Percentiles rank a stretch among this genome's conserved stretches.
Conservation (phyloP, 2,797 vertebrate species). For the Decapterus maruadsi region DNA sequence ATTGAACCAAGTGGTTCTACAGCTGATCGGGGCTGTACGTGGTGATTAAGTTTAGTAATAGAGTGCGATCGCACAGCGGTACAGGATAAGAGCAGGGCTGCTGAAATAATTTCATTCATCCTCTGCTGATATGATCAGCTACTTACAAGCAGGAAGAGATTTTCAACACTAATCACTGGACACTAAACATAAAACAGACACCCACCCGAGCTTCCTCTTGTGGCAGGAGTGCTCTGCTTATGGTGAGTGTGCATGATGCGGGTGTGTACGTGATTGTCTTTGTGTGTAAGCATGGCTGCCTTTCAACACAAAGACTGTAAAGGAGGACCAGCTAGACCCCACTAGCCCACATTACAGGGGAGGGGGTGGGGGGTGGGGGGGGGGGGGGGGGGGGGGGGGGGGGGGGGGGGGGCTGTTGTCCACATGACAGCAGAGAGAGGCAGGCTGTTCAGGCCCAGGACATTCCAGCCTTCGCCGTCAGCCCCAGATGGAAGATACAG, state of each 20-base stretch:
- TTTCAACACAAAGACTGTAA: constrained; percentile 49
- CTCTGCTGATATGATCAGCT: constrained; percentile 55
- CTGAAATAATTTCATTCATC: constrained; percentile 53
- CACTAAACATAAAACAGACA: constrained; percentile 66
- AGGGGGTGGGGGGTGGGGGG: no score
- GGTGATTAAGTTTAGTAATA: constrained; percentile 35
- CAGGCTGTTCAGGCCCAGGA: constrained; percentile 79
- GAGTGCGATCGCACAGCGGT: constrained; percentile 36
- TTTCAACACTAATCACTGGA: constrained; percentile 72
- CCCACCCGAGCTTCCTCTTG: constrained; percentile 62
- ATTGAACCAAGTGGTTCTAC: neutral
- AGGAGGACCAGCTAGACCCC: constrained; percentile 45
- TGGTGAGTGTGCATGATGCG: constrained; percentile 24
- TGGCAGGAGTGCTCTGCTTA: constrained; percentile 50
- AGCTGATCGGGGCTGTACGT: constrained; percentile 2
- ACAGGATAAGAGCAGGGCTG: constrained; percentile 36
- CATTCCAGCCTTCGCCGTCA: constrained; percentile 81
- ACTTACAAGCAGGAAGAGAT: constrained; percentile 65
- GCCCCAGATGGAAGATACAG: constrained; percentile 78
- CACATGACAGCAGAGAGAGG: constrained; percentile 74
- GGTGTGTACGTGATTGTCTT: constrained; percentile 44
- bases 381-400: no score
- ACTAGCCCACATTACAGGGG: constrained; percentile 67
- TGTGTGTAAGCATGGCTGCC: constrained; percentile 47
- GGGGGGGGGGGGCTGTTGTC: constrained; percentile 64